Evolutionary conservation across 2,888 invertebrate species (phyloP), one percentile per base, ranked within the genome.

Genomic region (Frankliniella fusca): DNA sequence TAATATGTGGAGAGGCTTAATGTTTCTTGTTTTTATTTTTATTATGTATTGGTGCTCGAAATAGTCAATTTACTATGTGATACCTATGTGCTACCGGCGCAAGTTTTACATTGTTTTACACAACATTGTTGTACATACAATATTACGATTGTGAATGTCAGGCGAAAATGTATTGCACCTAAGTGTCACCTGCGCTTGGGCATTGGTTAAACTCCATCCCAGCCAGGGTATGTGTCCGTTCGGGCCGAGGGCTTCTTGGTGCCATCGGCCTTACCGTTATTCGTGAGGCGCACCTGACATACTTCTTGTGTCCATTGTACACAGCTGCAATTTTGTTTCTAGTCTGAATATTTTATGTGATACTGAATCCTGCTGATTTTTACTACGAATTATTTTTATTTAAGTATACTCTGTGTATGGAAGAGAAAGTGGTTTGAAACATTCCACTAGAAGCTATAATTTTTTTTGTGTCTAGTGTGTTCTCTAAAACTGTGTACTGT

Each of bases 1-100:
- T 20, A 18, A 61, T n/a, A 61, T 20, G n/a, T n/a, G n/a, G 61
- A 20, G 61, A 61, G 18, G 20, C n/a, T 61, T 61, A n/a, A 61
- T 20, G 61, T 3, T 18, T 20, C 5, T 61, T 61, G 18, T 7
- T 20, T 61, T 61, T 54, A 54, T 54, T 54, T 18, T 20, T 54
- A 50, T 18, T 20, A 61, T 61, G 18, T 23, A 27, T 76, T 76
- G 70, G 70, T 76, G 70, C 70, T 76, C 27, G 12, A 23, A 76
- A 76, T 76, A 76, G 70, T 76, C 70, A 76, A 76, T 76, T 76
- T 76, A 38, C 27, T 76, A 76, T 76, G 70, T 76, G 70, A 76
- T 76, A 76, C 27, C 27, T 27, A 27, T n/a, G 23, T 23, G 5
- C 10, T 23, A 70, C 23, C 23, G 23, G 12, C 27, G 23, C 27